These are phyloP conservation scores for Fragum whitleyi DNA, from an alignment of 2,888 invertebrate genomes.

Conservation along the genomic window DNA sequence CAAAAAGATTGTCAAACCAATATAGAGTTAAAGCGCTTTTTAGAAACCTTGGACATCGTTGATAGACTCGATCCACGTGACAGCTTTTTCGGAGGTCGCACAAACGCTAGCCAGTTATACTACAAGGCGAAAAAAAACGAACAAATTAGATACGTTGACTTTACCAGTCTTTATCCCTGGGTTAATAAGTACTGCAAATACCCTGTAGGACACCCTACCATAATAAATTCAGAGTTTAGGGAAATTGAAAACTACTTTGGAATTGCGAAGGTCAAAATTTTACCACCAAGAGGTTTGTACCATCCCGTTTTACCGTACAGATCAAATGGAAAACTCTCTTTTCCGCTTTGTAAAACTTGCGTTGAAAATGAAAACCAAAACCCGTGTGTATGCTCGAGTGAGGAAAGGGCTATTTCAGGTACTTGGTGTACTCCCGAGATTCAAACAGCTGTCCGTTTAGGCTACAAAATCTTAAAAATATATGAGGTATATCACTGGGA, in stretches of 20 bases:
- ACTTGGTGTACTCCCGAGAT: constrained; percentile 83
- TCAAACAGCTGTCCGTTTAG: constrained; percentile 75
- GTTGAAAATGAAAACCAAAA: constrained; percentile 61
- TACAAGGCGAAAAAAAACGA: constrained; percentile 52
- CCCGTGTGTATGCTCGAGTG: constrained; percentile 78
- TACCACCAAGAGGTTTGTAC: constrained; percentile 75
- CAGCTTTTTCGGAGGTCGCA: constrained; percentile 74
- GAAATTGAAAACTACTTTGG: constrained; percentile 67
- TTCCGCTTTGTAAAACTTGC: constrained; percentile 83
- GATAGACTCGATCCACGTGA: constrained; percentile 59
- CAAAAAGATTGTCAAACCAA: constrained; percentile 1
- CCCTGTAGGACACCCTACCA: no score
- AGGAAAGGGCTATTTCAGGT: constrained; percentile 73
- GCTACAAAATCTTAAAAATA: constrained; percentile 78
- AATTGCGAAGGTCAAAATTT: constrained; percentile 68
- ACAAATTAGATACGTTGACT: constrained; percentile 67
- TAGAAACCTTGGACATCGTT: constrained; percentile 11
- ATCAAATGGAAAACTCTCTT: constrained; percentile 79
- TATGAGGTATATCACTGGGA: constrained; percentile 80
- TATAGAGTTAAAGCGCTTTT: not conserved
- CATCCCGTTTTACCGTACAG: constrained; percentile 79
- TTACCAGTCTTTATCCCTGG: no score
- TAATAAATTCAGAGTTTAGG: constrained; percentile 59
- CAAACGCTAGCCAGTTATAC: constrained; percentile 67
- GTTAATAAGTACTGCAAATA: no score